A percentile compares a stretch with the other conserved stretches of the same genome.
These are phyloP conservation scores for Andrena flavipes DNA, from an alignment of 2,888 invertebrate genomes.

Conservation along the genomic window DNA sequence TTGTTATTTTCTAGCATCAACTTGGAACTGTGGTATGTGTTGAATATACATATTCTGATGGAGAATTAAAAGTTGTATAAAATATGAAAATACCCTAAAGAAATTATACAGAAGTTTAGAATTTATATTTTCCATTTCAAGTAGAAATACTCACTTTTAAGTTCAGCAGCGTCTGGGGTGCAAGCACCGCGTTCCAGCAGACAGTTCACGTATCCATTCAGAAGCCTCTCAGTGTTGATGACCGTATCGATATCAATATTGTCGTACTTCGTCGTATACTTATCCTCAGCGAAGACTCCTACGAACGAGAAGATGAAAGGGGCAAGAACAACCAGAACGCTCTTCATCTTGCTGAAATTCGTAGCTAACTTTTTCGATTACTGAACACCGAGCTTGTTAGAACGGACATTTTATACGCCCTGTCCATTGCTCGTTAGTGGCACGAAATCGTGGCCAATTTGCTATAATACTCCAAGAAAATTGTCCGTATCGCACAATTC, in stretches of 20 bases:
- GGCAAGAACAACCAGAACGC: slow-evolving; percentile 27
- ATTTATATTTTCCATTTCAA: background rate
- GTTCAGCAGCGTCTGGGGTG: slow-evolving; percentile 89
- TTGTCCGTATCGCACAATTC: slow-evolving; percentile 42
- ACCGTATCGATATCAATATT: slow-evolving; percentile 89
- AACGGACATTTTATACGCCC: slow-evolving; percentile 59
- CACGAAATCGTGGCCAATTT: slow-evolving; percentile 67
- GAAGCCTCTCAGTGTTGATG: slow-evolving; percentile 88
- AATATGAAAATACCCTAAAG: no score
- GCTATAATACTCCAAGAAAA: slow-evolving; percentile 39
- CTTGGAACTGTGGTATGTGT: no score
- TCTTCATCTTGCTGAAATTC: slow-evolving; percentile 54
- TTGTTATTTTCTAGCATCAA: no score
- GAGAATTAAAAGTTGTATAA: no score
- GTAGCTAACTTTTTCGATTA: slow-evolving; percentile 42
- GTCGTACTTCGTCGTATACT: slow-evolving; percentile 90
- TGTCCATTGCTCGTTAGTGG: slow-evolving; percentile 69
- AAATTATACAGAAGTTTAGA: no score
- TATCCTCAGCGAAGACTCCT: slow-evolving; percentile 43
- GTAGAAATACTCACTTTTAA: slow-evolving; percentile 87
- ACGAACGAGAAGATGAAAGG: slow-evolving; percentile 14
- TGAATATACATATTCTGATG: no score
- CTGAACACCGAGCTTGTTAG: slow-evolving; percentile 59
- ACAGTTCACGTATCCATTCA: slow-evolving; percentile 89
- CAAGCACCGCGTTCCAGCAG: slow-evolving; percentile 88